A percentile compares a stretch with the other conserved stretches of the same genome.
These are phyloP conservation scores for Reticulitermes speratus DNA, from an alignment of 1,140 invertebrate genomes.

Conservation along the genomic window DNA sequence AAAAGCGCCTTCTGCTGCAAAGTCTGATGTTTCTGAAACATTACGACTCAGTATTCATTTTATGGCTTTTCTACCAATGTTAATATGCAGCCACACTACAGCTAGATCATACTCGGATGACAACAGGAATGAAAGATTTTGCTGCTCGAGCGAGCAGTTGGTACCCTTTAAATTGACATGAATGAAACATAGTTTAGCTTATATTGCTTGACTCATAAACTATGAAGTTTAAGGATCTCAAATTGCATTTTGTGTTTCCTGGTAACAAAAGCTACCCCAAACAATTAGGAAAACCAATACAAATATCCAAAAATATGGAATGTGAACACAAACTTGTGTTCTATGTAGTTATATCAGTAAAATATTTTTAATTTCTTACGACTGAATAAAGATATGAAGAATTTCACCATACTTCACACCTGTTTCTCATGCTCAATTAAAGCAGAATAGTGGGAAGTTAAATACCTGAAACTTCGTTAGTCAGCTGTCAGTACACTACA, in stretches of 20 bases:
- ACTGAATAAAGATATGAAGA: not conserved
- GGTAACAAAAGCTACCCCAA: not conserved
- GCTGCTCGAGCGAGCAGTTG: not conserved
- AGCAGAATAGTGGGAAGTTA: not conserved
- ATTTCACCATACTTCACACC: not conserved
- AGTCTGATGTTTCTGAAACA: not conserved
- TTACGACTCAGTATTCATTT: not conserved
- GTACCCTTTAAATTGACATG: not conserved
- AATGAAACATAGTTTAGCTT: not conserved
- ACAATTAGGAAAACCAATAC: not conserved
- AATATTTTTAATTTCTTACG: not conserved
- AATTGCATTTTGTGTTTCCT: not conserved
- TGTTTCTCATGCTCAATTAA: not conserved
- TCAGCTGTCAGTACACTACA: not conserved
- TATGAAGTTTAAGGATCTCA: not conserved
- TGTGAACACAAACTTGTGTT: not conserved
- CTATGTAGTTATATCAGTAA: not conserved
- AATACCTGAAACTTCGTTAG: not conserved
- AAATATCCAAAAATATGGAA: conserved; percentile 11
- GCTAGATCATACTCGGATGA: not conserved
- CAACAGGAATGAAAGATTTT: not conserved
- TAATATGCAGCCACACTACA: not conserved
- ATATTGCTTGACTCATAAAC: not conserved
- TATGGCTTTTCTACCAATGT: not conserved
- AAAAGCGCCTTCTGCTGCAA: not conserved